Evolutionary conservation across 2,113 vertebrate species (phyloP).

Genomic region (Trematomus loennbergii): DNA sequence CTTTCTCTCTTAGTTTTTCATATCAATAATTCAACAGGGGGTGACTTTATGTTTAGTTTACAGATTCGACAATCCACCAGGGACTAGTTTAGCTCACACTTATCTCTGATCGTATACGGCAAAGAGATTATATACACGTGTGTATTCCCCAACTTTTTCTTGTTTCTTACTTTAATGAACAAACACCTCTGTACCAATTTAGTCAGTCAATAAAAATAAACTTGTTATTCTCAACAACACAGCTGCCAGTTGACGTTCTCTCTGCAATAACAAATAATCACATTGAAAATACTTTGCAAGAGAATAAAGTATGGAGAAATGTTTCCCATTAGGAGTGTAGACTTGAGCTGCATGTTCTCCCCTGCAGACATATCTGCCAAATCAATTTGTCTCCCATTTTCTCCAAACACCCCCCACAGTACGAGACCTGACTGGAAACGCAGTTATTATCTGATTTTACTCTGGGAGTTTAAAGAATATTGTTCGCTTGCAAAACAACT

Average conservation of each 20-base stretch:
- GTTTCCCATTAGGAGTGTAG: constrained; percentile 11
- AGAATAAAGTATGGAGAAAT: not conserved
- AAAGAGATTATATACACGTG: not conserved
- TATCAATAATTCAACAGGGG: constrained; percentile 57
- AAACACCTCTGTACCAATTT: constrained; percentile 11
- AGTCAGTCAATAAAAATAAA: not conserved
- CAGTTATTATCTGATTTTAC: not conserved
- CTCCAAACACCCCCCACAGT: constrained; percentile 15
- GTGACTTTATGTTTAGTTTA: constrained; percentile 48
- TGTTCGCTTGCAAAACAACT: not conserved
- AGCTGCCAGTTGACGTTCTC: constrained; percentile 4
- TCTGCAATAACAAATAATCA: constrained; percentile 12
- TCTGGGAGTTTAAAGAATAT: constrained; percentile 11
- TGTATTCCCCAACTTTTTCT: not conserved
- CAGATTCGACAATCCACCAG: constrained; percentile 17
- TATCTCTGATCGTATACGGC: constrained; percentile 14
- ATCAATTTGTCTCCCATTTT: constrained; percentile 59
- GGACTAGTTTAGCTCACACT: constrained; percentile 6
- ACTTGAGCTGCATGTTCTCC: constrained; percentile 13
- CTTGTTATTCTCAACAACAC: not conserved
- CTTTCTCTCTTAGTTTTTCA: constrained; percentile 20
- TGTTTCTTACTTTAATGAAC: not conserved
- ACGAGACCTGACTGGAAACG: constrained; percentile 30
- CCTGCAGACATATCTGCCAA: constrained; percentile 31
- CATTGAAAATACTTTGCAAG: constrained; percentile 9